phyloP scores from a whole-genome alignment of 2,888 invertebrate species.

The Pollenia labialis region DNA sequence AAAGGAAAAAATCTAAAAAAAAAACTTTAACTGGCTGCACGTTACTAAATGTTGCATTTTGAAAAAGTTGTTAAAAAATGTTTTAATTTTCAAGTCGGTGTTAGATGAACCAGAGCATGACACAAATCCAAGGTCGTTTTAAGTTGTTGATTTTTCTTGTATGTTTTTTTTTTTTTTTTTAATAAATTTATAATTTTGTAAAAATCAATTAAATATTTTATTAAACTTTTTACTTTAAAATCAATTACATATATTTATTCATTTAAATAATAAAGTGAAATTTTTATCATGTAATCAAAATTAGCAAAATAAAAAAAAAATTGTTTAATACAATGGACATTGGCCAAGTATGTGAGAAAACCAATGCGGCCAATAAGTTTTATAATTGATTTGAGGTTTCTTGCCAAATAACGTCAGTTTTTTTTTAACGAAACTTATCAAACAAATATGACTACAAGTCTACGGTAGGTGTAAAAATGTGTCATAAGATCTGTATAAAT shows the following conservation, averaged over 20 bases:
- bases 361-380: conserved; percentile 11
- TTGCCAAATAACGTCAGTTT: conserved; percentile 35
- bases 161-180: conserved; percentile 27
- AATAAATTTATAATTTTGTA: background rate
- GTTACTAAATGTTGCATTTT: background rate
- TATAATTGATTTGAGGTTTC: conserved; percentile 44
- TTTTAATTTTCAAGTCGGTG: conserved; percentile 54
- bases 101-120: conserved; percentile 70
- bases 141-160: conserved; percentile 56
- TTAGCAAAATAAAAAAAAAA: background rate
- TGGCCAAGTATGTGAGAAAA: conserved; percentile 38
- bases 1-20: conserved; percentile 32
- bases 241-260: conserved; percentile 30
- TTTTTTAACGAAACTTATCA: background rate
- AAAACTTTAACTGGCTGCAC: conserved; percentile 51
- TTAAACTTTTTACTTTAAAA: conserved; percentile 51
- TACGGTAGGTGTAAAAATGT: conserved; percentile 23
- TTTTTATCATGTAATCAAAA: conserved; percentile 52
- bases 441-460: conserved; percentile 13
- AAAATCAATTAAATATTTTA: conserved; percentile 6
- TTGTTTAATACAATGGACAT: conserved; percentile 10
- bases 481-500: conserved; percentile 11
- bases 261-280: conserved; percentile 61
- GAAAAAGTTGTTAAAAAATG: conserved; percentile 18
- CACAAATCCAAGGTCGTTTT: conserved; percentile 68